Evolutionary conservation across 2,888 invertebrate species (phyloP), one percentile per base, ranked within the genome.

Genomic region (Osedax fenrisi): DNA sequence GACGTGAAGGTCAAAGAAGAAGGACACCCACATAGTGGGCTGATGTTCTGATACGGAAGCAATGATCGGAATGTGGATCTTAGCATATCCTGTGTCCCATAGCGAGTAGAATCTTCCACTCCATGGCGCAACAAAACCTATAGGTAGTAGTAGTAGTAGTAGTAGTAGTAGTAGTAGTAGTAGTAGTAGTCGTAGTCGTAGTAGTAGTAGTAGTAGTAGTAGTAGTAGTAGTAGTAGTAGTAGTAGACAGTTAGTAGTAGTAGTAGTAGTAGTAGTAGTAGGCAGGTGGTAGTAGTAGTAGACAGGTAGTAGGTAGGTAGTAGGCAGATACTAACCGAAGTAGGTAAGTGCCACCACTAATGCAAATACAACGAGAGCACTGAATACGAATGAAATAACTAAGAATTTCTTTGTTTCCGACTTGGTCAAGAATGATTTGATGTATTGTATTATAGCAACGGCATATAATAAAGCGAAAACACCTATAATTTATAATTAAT

Each of bases 31-130:
- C 0, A 96, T 95, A 0, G 98, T 98, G 0, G 98, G 98, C 86
- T 99, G 98, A 88, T 98, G 97, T 84, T 98, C 97, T 0, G 96
- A 96, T 24, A 98, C 97, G 0, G 95, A 95, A 0, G 97, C 97
- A 79, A 98, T 98, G 82, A 98, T 98, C 1, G 97, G 97, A 81
- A 97, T 97, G 86, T 98, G 97, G 81, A 97, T 94, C 86, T 97
- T 98, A 3, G 98, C 98, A 85, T 98, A 98, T 22, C 94, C 95
- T 0, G 97, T 98, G 85, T 98, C 98, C 97, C 97, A 97, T 2
- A 98, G 87, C 0, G 97, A 96, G 85, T 98, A 98, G 86, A 98
- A 98, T 80, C 97, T 89, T 80, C 92, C 93, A 85, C 92, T 92
- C 92, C 92, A 92, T 1, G 98, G 98, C 1, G 98, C 97, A 79